Percentiles rank a stretch among this genome's conserved stretches.
Evolutionary conservation across 2,113 vertebrate species (phyloP).

Genomic region (Melanerpes aurifrons): DNA sequence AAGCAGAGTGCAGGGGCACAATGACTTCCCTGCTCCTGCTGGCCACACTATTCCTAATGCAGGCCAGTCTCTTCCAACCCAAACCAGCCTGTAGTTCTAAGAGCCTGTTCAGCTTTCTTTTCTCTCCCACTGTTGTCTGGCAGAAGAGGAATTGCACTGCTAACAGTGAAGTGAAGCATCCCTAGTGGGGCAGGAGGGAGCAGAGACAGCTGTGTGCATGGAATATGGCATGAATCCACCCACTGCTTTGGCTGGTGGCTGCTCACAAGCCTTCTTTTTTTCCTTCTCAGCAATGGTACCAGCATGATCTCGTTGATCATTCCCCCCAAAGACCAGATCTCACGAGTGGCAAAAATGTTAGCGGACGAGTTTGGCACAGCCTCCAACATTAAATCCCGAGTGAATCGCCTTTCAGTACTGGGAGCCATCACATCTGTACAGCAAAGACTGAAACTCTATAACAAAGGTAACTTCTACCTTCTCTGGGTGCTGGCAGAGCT

Average conservation of each 20-base stretch:
- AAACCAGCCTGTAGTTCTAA: not conserved
- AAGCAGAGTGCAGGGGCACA: too few relatives aligned
- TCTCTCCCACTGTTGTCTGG: not conserved
- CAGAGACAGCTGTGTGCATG: fast-evolving
- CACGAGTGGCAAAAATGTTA: slow-evolving; percentile 99
- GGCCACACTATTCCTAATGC: too few relatives aligned
- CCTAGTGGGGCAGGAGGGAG: not conserved
- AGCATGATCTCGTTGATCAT: slow-evolving; percentile 99
- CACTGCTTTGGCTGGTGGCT: not conserved
- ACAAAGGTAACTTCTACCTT: slow-evolving; percentile 88
- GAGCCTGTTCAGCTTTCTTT: not conserved
- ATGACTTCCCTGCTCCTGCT: too few relatives aligned
- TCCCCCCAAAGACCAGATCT: slow-evolving; percentile 99
- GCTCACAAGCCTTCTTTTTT: not conserved
- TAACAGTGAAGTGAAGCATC: not conserved
- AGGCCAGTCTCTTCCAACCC: too few relatives aligned
- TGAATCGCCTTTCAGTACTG: slow-evolving; percentile 98
- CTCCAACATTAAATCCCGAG: slow-evolving; percentile 98
- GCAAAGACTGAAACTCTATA: slow-evolving; percentile 99
- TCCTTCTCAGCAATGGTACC: slow-evolving; percentile 91
- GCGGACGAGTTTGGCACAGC: slow-evolving; percentile 98
- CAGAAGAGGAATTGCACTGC: not conserved
- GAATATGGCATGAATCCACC: not conserved
- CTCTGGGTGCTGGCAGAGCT: slow-evolving; percentile 41
- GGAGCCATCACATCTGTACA: slow-evolving; percentile 99